These are phyloP conservation scores for Drosophila repleta DNA, from an alignment of 1,140 invertebrate genomes.

Conservation along the genomic window DNA sequence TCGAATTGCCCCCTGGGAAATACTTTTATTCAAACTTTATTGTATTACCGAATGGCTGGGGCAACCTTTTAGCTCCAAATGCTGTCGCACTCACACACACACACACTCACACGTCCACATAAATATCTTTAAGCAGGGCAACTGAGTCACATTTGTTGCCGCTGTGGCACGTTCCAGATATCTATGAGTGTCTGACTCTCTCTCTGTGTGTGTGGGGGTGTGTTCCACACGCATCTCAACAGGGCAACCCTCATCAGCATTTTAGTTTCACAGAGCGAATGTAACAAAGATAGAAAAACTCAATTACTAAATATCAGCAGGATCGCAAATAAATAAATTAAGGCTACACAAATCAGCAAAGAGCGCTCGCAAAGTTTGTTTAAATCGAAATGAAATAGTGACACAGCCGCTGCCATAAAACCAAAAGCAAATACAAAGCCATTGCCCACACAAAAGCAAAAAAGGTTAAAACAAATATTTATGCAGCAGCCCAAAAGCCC, in stretches of 20 bases:
- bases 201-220: background rate
- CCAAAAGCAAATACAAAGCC: slow-evolving; percentile 76
- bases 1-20: slow-evolving; percentile 49
- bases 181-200: background rate
- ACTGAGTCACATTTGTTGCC: slow-evolving; percentile 39
- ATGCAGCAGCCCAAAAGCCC: slow-evolving; percentile 46
- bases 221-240: background rate
- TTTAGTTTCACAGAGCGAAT: slow-evolving; percentile 12
- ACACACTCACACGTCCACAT: slow-evolving; percentile 26
- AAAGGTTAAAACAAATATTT: slow-evolving; percentile 82
- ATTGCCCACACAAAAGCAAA: slow-evolving; percentile 59
- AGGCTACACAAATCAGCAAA: slow-evolving; percentile 70
- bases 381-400: slow-evolving; percentile 80
- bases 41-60: slow-evolving; percentile 20
- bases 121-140: slow-evolving; percentile 52
- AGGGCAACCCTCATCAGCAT: slow-evolving; percentile 47
- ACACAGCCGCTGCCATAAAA: slow-evolving; percentile 71
- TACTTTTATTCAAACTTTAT: slow-evolving; percentile 64
- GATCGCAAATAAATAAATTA: slow-evolving; percentile 82
- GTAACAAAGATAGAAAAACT: slow-evolving; percentile 53
- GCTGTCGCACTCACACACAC: slow-evolving; percentile 31
- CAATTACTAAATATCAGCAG: slow-evolving; percentile 73
- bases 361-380: slow-evolving; percentile 63
- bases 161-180: slow-evolving; percentile 39
- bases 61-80: slow-evolving; percentile 39